Conservation (phyloP, 2,888 invertebrate species). For the Apamea epomidion region DNA sequence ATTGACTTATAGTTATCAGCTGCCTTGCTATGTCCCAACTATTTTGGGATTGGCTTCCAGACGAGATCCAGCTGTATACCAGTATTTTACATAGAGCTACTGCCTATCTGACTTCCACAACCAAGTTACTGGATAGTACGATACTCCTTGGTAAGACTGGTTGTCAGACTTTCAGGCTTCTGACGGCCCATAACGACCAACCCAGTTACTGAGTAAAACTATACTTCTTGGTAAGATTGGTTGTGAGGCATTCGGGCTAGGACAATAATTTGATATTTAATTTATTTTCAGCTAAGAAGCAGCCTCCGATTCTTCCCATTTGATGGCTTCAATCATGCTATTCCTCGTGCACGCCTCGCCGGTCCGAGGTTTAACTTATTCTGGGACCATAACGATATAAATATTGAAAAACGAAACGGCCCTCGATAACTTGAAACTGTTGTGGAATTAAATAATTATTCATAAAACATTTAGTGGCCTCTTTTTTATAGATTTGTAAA, state of each 20-base stretch:
- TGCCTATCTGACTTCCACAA: background rate
- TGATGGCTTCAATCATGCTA: background rate
- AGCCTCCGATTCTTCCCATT: slow-evolving; percentile 35
- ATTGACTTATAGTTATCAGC: background rate
- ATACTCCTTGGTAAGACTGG: background rate
- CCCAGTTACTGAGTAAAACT: background rate
- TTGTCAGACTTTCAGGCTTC: background rate
- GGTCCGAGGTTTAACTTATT: slow-evolving; percentile 60
- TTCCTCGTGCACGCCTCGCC: slow-evolving; percentile 7
- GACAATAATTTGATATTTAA: background rate
- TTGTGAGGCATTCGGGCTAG: background rate
- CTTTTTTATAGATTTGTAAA: background rate
- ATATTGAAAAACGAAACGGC: slow-evolving; percentile 46
- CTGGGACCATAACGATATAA: slow-evolving; percentile 60
- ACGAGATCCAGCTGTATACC: background rate
- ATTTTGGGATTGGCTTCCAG: background rate
- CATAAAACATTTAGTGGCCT: background rate
- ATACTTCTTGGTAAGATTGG: background rate
- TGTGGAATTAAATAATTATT: slow-evolving; percentile 7
- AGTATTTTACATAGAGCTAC: background rate
- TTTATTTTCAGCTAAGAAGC: slow-evolving; percentile 58
- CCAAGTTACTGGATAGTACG: background rate
- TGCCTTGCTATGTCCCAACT: background rate
- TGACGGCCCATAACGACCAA: no score
- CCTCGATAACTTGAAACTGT: slow-evolving; percentile 13